Percentiles rank a stretch among this genome's conserved stretches.
These are phyloP conservation scores for Zaprionus taronus DNA, from an alignment of 1,140 invertebrate genomes.

Conservation along the genomic window DNA sequence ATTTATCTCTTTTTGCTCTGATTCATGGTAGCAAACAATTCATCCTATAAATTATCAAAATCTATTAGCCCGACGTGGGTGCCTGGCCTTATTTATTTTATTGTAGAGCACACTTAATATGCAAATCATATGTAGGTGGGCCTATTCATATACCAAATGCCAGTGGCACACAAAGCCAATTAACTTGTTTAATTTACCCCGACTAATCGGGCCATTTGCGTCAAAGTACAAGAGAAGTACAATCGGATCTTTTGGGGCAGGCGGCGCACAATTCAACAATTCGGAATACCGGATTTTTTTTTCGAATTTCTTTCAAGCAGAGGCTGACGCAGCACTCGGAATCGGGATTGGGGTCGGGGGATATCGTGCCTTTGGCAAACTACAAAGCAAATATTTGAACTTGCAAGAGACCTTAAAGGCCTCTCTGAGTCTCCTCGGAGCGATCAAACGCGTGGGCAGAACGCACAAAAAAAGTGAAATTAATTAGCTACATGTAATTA, in stretches of 20 bases:
- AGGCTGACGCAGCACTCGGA: conserved; percentile 36
- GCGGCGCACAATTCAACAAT: conserved; percentile 62
- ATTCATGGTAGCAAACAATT: conserved; percentile 4
- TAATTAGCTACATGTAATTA: conserved; percentile 80
- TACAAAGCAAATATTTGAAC: conserved; percentile 79
- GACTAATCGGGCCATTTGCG: conserved; percentile 78
- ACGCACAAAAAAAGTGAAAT: conserved; percentile 69
- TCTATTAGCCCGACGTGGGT: conserved; percentile 1
- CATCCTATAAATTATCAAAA: conserved; percentile 4
- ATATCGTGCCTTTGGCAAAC: conserved; percentile 56
- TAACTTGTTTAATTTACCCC: conserved; percentile 67
- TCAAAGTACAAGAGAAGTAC: conserved; percentile 60
- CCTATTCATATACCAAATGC: conserved; percentile 21
- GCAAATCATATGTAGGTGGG: conserved; percentile 8
- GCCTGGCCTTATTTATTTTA: conserved; percentile 1
- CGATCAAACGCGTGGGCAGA: conserved; percentile 64
- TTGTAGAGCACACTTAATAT: conserved; percentile 10
- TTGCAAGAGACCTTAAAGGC: conserved; percentile 68
- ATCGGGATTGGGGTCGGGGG: conserved; percentile 9
- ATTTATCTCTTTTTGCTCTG: conserved; percentile 2
- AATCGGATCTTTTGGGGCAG: conserved; percentile 32
- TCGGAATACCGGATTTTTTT: conserved; percentile 37
- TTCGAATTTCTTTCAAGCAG: conserved; percentile 18
- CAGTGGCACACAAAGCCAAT: conserved; percentile 51
- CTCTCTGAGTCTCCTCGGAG: conserved; percentile 11